These are phyloP conservation scores for Branchipolynoe longqiensis DNA, from an alignment of 2,888 invertebrate species.

Conservation along the genomic window DNA sequence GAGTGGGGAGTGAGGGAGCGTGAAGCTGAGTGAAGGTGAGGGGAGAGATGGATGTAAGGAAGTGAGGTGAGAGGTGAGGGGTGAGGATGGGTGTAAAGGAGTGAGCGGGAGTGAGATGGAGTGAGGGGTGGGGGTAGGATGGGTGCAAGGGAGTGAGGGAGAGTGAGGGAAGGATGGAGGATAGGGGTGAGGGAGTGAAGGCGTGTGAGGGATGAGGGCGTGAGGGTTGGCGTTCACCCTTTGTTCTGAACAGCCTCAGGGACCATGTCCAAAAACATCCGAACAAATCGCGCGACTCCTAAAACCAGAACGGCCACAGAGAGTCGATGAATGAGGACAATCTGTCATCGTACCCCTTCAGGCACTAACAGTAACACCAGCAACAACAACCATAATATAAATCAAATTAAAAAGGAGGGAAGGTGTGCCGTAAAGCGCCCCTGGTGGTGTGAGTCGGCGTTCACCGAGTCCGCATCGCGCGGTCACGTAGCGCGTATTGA, in stretches of 20 bases:
- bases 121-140: no score
- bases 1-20: no score
- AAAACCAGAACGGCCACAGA: slow-evolving; percentile 13
- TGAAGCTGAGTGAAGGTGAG: no score
- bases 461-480: neutral
- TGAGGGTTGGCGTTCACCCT: neutral
- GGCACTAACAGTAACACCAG: no score
- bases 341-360: slow-evolving; percentile 21
- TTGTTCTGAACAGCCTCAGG: neutral
- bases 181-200: no score
- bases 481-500: slow-evolving; percentile 8
- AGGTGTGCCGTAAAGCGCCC: neutral
- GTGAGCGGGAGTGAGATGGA: no score
- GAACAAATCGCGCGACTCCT: neutral
- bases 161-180: no score
- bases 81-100: no score
- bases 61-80: no score
- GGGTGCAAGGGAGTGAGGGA: no score
- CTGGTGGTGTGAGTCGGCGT: neutral
- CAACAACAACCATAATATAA: neutral
- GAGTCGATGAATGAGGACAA: slow-evolving; percentile 26
- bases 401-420: neutral
- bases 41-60: no score
- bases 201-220: no score
- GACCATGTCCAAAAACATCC: neutral